A percentile compares a stretch with the other conserved stretches of the same genome.
Conservation (phyloP, 2,797 vertebrate genomes). For the Cyclura pinguis region DNA sequence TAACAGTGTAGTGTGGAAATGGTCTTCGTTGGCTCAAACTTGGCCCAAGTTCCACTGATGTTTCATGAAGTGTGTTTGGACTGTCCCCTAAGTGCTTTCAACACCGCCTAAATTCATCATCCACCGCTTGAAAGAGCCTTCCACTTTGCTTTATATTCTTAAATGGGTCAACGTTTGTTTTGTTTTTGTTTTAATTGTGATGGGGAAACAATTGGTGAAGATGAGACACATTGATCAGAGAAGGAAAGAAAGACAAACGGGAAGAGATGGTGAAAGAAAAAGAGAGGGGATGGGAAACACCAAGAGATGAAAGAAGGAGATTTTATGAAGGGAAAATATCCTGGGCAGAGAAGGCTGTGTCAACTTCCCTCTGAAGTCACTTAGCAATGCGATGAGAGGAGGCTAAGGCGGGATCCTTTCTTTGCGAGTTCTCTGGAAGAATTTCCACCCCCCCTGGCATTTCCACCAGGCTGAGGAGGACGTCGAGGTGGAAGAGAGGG, state of each 20-base stretch:
- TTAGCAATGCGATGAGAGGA: conserved; percentile 20
- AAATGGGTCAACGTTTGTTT: neutral
- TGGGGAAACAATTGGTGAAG: neutral
- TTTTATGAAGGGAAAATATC: neutral
- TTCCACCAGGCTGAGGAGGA: conserved; percentile 81
- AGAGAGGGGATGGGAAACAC: neutral
- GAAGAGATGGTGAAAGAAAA: neutral
- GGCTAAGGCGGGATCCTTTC: conserved; percentile 70
- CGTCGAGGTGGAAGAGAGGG: conserved; percentile 49
- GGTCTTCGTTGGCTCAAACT: neutral
- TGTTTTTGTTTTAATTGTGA: neutral
- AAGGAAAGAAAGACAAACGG: neutral
- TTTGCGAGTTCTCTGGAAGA: conserved; percentile 70
- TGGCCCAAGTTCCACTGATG: neutral
- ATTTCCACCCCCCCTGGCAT: conserved; percentile 74
- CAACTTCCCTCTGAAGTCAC: conserved; percentile 49
- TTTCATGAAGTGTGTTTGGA: neutral
- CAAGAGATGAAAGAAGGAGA: conserved; percentile 15
- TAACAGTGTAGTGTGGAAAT: too few species aligned
- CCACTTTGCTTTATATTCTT: neutral
- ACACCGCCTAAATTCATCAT: neutral
- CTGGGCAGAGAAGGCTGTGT: conserved; percentile 14
- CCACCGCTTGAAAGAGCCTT: neutral
- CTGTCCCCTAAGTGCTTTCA: neutral
- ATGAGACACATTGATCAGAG: neutral